Conservation (phyloP, 2,888 invertebrate genomes). For the Andrena camellia region DNA sequence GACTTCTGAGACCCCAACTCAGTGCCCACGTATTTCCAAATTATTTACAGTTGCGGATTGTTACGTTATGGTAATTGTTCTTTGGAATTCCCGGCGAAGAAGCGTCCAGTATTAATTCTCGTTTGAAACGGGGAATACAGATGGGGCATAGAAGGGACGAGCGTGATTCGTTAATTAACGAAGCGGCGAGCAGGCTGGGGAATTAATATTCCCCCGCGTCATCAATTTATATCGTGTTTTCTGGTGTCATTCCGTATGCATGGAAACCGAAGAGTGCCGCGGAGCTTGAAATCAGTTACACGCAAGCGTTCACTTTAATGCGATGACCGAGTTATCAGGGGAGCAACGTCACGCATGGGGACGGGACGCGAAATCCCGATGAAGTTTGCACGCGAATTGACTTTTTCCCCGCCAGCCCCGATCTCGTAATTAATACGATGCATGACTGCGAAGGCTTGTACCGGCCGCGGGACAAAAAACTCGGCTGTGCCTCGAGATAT, state of each 20-base stretch:
- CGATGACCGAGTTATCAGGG: slow-evolving; percentile 57
- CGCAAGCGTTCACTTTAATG: slow-evolving; percentile 48
- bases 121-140: background rate
- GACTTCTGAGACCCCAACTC: background rate
- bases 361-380: slow-evolving; percentile 22
- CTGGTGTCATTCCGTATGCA: slow-evolving; percentile 53
- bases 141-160: background rate
- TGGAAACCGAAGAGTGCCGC: slow-evolving; percentile 48
- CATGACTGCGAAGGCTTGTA: slow-evolving; percentile 26
- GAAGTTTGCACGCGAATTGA: slow-evolving; percentile 42
- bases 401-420: slow-evolving; percentile 20
- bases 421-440: slow-evolving; percentile 65
- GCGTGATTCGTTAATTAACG: slow-evolving; percentile 44
- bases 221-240: slow-evolving; percentile 59
- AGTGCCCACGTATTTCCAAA: background rate
- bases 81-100: background rate
- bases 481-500: slow-evolving; percentile 22
- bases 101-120: background rate
- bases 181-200: background rate
- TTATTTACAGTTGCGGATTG: background rate
- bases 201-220: slow-evolving; percentile 50
- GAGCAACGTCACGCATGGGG: slow-evolving; percentile 36
- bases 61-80: background rate
- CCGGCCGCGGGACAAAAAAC: background rate
- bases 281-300: slow-evolving; percentile 41